These are phyloP conservation scores for Odontomyia ornata DNA, from an alignment of 2,888 invertebrate genomes.

Conservation along the genomic window DNA sequence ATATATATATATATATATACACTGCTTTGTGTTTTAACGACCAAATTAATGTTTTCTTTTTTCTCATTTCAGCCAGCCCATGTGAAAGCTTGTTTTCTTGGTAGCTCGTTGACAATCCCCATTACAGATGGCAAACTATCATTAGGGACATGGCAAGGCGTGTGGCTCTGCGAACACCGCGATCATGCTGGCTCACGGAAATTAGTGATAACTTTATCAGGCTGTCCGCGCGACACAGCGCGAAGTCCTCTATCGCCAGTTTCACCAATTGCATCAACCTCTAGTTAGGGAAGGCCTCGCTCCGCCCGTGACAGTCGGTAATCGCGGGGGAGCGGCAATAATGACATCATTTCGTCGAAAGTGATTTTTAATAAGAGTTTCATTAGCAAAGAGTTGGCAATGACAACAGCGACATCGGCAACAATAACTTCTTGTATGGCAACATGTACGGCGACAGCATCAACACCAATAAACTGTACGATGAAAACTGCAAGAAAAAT, in stretches of 20 bases:
- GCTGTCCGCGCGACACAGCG: conserved; percentile 86
- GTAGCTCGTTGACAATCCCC: conserved; percentile 93
- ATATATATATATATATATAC: too few relatives aligned
- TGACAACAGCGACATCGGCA: conserved; percentile 48
- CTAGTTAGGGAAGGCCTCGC: conserved; percentile 85
- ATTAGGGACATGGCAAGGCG: conserved; percentile 97
- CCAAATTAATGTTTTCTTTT: too few relatives aligned
- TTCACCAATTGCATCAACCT: conserved; percentile 86
- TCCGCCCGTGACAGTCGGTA: conserved; percentile 67
- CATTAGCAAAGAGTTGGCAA: conserved; percentile 58
- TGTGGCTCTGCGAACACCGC: conserved; percentile 98
- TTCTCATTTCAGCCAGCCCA: conserved; percentile 85
- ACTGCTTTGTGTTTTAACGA: too few relatives aligned
- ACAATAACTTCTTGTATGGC: conserved; percentile 37
- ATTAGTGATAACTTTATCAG: conserved; percentile 87
- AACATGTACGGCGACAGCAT: neutral
- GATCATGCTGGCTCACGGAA: conserved; percentile 95
- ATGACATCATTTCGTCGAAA: conserved; percentile 65
- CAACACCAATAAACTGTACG: conserved; percentile 22
- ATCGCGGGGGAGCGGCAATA: conserved; percentile 66
- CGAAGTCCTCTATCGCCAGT: conserved; percentile 88
- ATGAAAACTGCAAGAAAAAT: neutral
- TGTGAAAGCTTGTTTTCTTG: conserved; percentile 95
- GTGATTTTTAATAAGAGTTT: conserved; percentile 64
- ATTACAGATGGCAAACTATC: conserved; percentile 95